These are phyloP conservation scores for Chiridota heheva DNA, from an alignment of 35 echinoderm and acorn worm genomes.

Conservation along the genomic window DNA sequence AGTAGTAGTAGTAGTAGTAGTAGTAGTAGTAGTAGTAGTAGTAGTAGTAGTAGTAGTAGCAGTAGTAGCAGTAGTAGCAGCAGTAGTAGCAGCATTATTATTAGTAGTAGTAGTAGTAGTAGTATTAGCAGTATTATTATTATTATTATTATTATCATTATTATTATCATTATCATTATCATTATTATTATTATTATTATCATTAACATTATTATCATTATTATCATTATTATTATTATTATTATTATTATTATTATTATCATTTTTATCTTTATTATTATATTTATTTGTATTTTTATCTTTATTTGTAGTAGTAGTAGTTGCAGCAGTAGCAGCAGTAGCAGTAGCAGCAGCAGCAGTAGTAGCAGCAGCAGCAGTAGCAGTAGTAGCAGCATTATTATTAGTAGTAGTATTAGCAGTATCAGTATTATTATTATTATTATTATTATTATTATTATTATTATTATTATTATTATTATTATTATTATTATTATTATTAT, in stretches of 20 bases:
- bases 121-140: too few relatives aligned
- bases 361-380: background rate
- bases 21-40: constrained; percentile 9
- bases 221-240: background rate
- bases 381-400: too few relatives aligned
- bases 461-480: too few relatives aligned
- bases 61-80: constrained; percentile 2
- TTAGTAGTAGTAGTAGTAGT: too few relatives aligned
- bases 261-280: background rate
- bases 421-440: too few relatives aligned
- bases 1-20: constrained; percentile 8
- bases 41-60: constrained; percentile 5
- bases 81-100: background rate
- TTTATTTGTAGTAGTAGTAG: background rate
- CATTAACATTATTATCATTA: background rate
- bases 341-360: background rate
- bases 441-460: too few relatives aligned
- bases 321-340: background rate
- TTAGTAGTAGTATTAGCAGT: too few relatives aligned
- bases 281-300: background rate
- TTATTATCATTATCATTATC: background rate
- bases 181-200: background rate
- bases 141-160: background rate
- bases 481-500: too few relatives aligned
- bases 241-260: background rate